These are phyloP conservation scores for Myrmecophaga tridactyla DNA, from an alignment of 2,113 vertebrate species.

Conservation along the genomic window DNA sequence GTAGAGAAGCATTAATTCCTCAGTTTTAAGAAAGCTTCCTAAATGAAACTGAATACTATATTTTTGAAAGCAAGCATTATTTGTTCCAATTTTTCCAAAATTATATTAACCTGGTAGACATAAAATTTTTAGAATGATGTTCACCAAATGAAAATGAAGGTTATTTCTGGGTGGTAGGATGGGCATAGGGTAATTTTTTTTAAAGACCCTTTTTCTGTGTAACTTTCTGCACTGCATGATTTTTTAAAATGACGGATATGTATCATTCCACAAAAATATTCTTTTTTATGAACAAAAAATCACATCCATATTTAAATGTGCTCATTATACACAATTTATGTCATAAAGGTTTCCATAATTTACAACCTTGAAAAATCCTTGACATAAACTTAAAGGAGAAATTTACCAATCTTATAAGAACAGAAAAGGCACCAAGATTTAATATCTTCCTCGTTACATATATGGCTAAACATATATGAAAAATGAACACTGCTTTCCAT, in stretches of 20 bases:
- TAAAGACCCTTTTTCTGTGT: not conserved
- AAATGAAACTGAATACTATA: not conserved
- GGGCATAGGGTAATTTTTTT: not conserved
- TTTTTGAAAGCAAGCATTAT: slow-evolving; percentile 35
- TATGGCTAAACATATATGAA: not conserved
- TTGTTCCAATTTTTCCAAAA: slow-evolving; percentile 40
- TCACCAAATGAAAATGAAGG: slow-evolving; percentile 19
- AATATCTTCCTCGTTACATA: slow-evolving; percentile 12
- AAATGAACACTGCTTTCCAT: not conserved
- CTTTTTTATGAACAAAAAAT: slow-evolving; percentile 35
- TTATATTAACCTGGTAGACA: not conserved
- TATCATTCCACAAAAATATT: slow-evolving; percentile 22
- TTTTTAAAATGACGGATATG: not conserved
- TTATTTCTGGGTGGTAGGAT: not conserved
- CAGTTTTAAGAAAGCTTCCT: slow-evolving; percentile 34
- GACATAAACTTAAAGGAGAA: slow-evolving; percentile 15
- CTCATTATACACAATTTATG: not conserved
- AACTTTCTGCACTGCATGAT: not conserved
- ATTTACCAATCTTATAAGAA: slow-evolving; percentile 31
- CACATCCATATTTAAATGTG: not conserved
- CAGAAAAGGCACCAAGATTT: not conserved
- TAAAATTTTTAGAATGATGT: slow-evolving; percentile 7
- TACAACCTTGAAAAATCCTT: slow-evolving; percentile 29
- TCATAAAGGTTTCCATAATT: slow-evolving; percentile 22
- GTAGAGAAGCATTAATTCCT: not conserved